Evolutionary conservation across 2,797 vertebrate genomes (phyloP).

Genomic region (Hoplostethus atlanticus): DNA sequence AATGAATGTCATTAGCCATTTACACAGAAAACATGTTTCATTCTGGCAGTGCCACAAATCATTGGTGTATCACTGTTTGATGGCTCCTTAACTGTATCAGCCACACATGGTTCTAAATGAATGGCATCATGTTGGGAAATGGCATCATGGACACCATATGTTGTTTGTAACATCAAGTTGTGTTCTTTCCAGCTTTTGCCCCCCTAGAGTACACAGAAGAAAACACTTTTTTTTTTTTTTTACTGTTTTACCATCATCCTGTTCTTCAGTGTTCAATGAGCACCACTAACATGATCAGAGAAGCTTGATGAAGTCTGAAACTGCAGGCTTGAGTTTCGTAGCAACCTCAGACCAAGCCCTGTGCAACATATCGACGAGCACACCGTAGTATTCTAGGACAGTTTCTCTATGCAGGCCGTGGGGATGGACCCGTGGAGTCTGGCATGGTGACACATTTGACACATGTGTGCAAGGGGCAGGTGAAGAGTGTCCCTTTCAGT

Average conservation of each 20-base stretch:
- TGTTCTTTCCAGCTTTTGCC: background rate
- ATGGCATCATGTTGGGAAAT: background rate
- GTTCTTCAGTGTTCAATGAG: no score
- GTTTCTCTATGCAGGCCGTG: no score
- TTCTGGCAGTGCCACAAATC: background rate
- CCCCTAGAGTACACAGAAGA: background rate
- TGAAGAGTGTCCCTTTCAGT: background rate
- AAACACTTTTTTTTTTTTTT: no score
- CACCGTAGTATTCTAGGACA: conserved; percentile 37
- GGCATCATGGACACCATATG: background rate
- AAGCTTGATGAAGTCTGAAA: conserved; percentile 20
- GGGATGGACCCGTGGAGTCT: no score
- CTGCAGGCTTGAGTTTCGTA: conserved; percentile 13
- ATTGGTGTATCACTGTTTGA: background rate
- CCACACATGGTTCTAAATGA: background rate
- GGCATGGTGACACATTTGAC: background rate
- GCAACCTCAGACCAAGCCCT: conserved; percentile 16
- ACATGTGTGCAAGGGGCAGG: background rate
- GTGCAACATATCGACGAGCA: conserved; percentile 48
- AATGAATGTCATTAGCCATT: background rate
- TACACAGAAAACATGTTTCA: background rate
- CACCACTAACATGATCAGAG: background rate
- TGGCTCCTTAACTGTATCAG: background rate
- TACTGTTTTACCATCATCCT: no score
- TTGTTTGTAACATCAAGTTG: background rate